These are phyloP conservation scores for Trematomus loennbergii DNA, from an alignment of 2,113 vertebrate genomes.

Conservation along the genomic window DNA sequence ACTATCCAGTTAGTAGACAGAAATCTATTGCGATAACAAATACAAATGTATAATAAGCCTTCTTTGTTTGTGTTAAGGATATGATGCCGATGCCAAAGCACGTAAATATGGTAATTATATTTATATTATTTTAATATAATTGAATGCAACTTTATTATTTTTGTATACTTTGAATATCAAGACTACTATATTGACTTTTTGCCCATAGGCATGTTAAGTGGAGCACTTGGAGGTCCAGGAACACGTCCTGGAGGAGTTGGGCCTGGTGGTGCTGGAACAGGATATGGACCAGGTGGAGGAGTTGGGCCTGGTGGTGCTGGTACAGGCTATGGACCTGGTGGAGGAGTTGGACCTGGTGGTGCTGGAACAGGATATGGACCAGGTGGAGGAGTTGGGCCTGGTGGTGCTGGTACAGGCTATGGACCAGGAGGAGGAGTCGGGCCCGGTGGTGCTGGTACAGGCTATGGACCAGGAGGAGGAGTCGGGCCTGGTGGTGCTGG, in stretches of 20 bases:
- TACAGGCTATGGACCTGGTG: no score
- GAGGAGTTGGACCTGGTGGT: conserved; percentile 22
- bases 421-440: conserved; percentile 47
- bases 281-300: conserved; percentile 52
- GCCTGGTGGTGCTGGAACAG: conserved; percentile 44
- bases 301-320: background rate
- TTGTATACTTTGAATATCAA: no score
- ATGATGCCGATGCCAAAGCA: no score
- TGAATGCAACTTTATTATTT: no score
- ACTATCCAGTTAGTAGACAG: no score
- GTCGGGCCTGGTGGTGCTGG: conserved; percentile 41
- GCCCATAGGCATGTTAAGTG: conserved; percentile 68
- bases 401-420: conserved; percentile 36
- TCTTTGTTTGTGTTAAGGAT: no score
- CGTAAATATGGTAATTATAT: no score
- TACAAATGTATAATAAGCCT: no score
- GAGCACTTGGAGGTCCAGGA: conserved; percentile 31
- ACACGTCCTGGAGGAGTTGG: conserved; percentile 24
- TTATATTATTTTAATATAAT: no score
- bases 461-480: conserved; percentile 54
- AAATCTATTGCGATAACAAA: no score
- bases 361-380: conserved; percentile 49
- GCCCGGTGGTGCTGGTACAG: conserved; percentile 39
- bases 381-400: conserved; percentile 18
- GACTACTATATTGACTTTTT: no score